Conservation (phyloP, 2,888 invertebrate genomes). For the Caenorhabditis sp. region DNA sequence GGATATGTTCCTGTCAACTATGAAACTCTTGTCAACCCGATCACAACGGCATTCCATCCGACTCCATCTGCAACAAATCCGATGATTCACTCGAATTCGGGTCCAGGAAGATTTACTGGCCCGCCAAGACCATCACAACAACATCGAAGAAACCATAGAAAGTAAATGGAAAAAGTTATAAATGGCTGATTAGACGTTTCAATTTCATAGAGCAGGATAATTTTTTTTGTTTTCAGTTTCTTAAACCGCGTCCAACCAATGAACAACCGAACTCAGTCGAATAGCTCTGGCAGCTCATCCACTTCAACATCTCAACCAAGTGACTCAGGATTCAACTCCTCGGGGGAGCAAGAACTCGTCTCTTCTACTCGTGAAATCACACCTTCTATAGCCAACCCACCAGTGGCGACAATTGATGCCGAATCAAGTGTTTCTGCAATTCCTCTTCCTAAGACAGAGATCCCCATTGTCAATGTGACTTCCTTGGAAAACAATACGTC, state of each 20-base stretch:
- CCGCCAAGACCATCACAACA: not conserved
- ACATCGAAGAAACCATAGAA: not conserved
- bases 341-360: not conserved
- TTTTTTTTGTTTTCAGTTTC: no score
- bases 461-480: not conserved
- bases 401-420: not conserved
- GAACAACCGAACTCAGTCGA: not conserved
- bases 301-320: not conserved
- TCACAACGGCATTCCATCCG: not conserved
- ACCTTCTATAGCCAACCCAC: not conserved
- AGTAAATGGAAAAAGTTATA: not conserved
- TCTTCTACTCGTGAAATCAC: conserved; percentile 2
- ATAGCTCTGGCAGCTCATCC: not conserved
- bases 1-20: not conserved
- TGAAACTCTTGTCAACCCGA: not conserved
- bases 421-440: not conserved
- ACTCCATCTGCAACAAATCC: not conserved
- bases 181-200: not conserved
- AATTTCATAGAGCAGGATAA: no score
- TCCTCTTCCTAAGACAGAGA: not conserved
- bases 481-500: not conserved
- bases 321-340: conserved; percentile 3
- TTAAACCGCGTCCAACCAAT: no score
- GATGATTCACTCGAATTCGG: no score
- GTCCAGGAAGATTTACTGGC: not conserved